Percentiles rank a stretch among this genome's conserved stretches.
phyloP scores from a whole-genome alignment of 2,113 vertebrate species.

The Cephalopholis sonnerati region DNA sequence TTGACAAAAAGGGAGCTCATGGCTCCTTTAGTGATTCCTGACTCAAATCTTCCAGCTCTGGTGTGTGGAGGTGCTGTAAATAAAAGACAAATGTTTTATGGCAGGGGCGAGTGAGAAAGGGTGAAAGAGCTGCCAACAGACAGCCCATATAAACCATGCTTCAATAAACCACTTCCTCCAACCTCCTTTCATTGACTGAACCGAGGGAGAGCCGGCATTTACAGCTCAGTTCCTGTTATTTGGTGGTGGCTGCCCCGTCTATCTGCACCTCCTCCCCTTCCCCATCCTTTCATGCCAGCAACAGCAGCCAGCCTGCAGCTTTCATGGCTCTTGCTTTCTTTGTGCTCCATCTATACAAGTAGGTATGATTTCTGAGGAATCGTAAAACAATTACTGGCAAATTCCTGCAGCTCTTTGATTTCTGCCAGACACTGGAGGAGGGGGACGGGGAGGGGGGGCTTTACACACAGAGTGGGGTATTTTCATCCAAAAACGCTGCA shows the following conservation, averaged over 20 bases:
- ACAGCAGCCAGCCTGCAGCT: conserved; percentile 85
- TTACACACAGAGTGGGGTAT: neutral
- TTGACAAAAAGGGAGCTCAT: neutral
- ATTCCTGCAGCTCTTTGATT: conserved; percentile 89
- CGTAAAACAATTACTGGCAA: conserved; percentile 92
- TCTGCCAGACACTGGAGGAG: conserved; percentile 68
- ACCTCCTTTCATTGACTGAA: conserved; percentile 88
- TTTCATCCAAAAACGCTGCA: neutral
- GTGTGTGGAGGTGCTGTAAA: conserved; percentile 53
- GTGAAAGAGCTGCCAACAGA: conserved; percentile 80
- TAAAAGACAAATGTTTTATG: conserved; percentile 76
- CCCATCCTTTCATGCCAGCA: conserved; percentile 87
- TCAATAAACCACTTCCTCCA: conserved; percentile 89
- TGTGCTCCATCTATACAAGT: conserved; percentile 90
- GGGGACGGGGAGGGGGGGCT: conserved; percentile 22
- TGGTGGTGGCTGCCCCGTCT: conserved; percentile 83
- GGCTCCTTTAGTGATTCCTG: neutral
- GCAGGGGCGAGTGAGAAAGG: conserved; percentile 64
- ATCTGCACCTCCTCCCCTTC: conserved; percentile 79
- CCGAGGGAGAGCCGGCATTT: conserved; percentile 89
- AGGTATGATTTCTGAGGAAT: conserved; percentile 89
- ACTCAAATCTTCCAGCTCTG: conserved; percentile 15
- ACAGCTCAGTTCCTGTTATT: conserved; percentile 94
- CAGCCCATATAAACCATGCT: conserved; percentile 84
- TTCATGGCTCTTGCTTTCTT: conserved; percentile 85